These are phyloP conservation scores for Pachyrhynchus sulphureomaculatus DNA, from an alignment of 1,140 invertebrate genomes.

Conservation along the genomic window DNA sequence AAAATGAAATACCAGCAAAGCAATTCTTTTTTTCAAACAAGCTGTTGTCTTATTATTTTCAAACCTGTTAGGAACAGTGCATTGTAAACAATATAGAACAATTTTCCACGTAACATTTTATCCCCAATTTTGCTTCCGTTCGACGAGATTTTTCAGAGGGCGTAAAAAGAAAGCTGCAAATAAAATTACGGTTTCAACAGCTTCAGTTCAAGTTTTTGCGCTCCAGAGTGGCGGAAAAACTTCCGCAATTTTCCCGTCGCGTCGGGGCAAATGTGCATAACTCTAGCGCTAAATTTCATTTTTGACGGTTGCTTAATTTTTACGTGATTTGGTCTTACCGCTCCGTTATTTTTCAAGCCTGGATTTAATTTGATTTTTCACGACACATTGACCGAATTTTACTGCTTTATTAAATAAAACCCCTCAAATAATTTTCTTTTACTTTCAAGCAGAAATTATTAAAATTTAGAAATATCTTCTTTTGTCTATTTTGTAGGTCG, in stretches of 20 bases:
- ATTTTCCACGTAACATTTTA: constrained; percentile 3
- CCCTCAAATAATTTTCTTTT: not conserved
- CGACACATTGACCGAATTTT: not conserved
- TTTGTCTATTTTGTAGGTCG: too few relatives aligned
- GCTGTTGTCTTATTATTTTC: not conserved
- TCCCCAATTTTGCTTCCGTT: constrained; percentile 9
- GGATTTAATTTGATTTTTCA: not conserved
- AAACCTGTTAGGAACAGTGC: not conserved
- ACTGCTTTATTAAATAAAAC: not conserved
- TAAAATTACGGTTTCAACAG: constrained; percentile 14
- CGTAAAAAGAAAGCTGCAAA: constrained; percentile 4
- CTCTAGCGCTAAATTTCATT: constrained; percentile 11
- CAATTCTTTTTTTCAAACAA: too few relatives aligned
- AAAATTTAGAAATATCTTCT: too few relatives aligned
- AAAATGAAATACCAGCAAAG: too few relatives aligned
- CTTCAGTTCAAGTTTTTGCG: constrained; percentile 13
- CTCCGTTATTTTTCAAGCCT: constrained; percentile 8
- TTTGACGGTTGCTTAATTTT: constrained; percentile 18
- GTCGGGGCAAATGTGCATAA: constrained; percentile 6
- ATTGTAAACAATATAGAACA: not conserved
- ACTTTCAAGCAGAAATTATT: too few relatives aligned
- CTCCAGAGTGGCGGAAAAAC: constrained; percentile 14
- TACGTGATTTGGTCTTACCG: constrained; percentile 15
- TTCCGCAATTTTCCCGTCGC: constrained; percentile 11
- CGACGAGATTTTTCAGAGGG: constrained; percentile 1